These are phyloP conservation scores for Antechinus flavipes DNA, from an alignment of 2,113 vertebrate genomes.

Conservation along the genomic window DNA sequence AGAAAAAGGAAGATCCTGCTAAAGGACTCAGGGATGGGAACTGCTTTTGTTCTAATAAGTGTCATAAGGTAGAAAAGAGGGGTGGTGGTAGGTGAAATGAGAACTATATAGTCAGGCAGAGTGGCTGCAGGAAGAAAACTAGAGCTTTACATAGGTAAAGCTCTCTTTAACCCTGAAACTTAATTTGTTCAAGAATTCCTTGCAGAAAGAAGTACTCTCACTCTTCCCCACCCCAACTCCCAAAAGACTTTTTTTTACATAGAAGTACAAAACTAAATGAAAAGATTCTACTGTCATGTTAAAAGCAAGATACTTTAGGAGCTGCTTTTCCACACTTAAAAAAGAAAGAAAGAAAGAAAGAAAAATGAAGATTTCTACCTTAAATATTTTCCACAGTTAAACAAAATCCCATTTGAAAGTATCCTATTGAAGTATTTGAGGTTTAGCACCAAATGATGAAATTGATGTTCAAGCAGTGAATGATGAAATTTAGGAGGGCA, in stretches of 20 bases:
- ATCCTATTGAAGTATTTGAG: not conserved
- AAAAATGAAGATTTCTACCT: not conserved
- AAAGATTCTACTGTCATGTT: not conserved
- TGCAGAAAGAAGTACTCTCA: not conserved
- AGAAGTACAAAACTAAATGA: not conserved
- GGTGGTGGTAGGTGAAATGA: not conserved
- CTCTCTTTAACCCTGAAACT: not conserved
- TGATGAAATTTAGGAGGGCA: too few relatives aligned
- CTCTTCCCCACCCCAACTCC: not conserved
- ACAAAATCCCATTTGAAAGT: not conserved
- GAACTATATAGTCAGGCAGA: not conserved
- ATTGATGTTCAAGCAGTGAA: too few relatives aligned
- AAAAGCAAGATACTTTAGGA: not conserved
- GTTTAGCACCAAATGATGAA: too few relatives aligned
- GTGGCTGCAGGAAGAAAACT: not conserved
- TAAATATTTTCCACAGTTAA: not conserved
- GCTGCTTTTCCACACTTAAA: not conserved
- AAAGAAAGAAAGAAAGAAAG: not conserved
- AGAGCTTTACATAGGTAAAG: not conserved
- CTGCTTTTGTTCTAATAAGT: not conserved
- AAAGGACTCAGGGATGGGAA: not conserved
- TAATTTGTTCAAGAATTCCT: not conserved
- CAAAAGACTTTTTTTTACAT: not conserved
- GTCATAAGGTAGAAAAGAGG: not conserved
- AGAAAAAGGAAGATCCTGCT: not conserved